A percentile compares a stretch with the other conserved stretches of the same genome.
Conservation (phyloP, 2,888 invertebrate species). For the Heliconius hortense region DNA sequence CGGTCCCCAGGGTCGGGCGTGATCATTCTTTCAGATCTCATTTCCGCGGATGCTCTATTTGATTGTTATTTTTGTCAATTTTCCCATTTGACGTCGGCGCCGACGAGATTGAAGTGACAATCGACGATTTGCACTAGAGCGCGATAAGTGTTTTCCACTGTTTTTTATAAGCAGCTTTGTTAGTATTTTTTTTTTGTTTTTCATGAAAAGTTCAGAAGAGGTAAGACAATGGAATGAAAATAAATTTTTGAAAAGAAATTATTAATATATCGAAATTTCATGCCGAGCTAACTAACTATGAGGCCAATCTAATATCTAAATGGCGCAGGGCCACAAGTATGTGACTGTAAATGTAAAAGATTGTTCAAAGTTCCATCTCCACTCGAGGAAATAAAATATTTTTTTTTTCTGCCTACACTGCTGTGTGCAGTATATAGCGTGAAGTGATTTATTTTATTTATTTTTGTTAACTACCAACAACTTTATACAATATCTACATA, state of each 20-base stretch:
- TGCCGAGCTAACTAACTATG: too few relatives aligned
- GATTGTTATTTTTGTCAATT: constrained; percentile 82
- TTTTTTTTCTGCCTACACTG: too few relatives aligned
- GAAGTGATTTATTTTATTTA: too few relatives aligned
- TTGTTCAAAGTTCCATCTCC: too few relatives aligned
- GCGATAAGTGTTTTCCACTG: constrained; percentile 78
- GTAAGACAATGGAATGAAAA: constrained; percentile 28
- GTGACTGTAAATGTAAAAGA: too few relatives aligned
- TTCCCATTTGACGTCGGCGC: constrained; percentile 68
- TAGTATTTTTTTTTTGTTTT: constrained; percentile 66
- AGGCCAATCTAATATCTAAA: too few relatives aligned
- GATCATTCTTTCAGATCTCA: constrained; percentile 81
- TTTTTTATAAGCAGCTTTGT: constrained; percentile 78
- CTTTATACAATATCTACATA: too few relatives aligned
- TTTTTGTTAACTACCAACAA: too few relatives aligned
- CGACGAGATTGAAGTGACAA: constrained; percentile 78
- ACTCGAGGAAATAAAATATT: too few relatives aligned
- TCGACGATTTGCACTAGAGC: constrained; percentile 79
- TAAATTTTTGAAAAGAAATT: neutral
- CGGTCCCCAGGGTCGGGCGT: constrained; percentile 80
- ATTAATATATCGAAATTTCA: too few relatives aligned
- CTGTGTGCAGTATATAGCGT: too few relatives aligned
- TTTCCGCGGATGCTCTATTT: constrained; percentile 80
- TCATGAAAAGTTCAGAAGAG: constrained; percentile 51
- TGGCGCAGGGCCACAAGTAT: too few relatives aligned